Evolutionary conservation across 2,113 vertebrate species (phyloP).

Genomic region (Ciconia stormi): DNA sequence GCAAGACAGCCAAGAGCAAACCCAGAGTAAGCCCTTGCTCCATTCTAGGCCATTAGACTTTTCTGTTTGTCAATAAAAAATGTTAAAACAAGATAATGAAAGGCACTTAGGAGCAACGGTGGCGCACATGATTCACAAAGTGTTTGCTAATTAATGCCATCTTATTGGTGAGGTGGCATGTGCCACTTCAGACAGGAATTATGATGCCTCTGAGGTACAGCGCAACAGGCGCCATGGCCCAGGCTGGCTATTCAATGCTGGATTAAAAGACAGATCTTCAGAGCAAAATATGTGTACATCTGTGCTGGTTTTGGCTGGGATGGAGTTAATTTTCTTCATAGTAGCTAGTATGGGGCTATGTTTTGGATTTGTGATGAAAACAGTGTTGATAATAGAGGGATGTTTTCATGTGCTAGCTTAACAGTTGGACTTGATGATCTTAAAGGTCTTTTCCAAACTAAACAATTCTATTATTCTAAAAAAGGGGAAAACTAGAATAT

Average conservation of each 20-base stretch:
- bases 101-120: neutral
- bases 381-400: too few relatives aligned
- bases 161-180: neutral
- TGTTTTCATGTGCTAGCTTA: too few relatives aligned
- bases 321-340: too few relatives aligned
- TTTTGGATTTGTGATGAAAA: too few relatives aligned
- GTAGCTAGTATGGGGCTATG: too few relatives aligned
- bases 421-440: too few relatives aligned
- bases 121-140: neutral
- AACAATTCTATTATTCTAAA: too few relatives aligned
- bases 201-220: neutral
- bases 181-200: neutral
- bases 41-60: neutral
- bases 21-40: neutral
- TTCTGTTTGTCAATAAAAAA: neutral
- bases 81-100: neutral
- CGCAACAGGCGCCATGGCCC: neutral
- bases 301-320: too few relatives aligned
- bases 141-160: neutral
- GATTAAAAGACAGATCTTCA: neutral
- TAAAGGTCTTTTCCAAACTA: too few relatives aligned
- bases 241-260: neutral
- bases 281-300: neutral
- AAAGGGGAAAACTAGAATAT: neutral
- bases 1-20: neutral